Percentiles rank a stretch among this genome's conserved stretches.
Conservation (phyloP, 2,113 vertebrate genomes). For the Rhizomys pruinosus region DNA sequence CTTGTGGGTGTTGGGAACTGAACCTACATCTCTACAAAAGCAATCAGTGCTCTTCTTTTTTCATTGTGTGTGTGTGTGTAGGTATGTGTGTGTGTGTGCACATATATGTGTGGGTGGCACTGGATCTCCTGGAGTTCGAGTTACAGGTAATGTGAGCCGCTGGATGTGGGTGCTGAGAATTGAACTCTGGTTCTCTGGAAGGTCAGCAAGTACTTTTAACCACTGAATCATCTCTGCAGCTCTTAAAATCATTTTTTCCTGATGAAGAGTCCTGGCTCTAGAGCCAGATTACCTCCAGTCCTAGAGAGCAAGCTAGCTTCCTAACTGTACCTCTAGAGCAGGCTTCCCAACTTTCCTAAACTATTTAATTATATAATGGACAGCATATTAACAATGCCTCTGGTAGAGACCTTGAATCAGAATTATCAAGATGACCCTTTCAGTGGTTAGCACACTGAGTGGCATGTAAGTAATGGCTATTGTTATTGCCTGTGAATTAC, state of each 20-base stretch:
- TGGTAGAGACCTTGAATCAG: not conserved
- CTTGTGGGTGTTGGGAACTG: no score
- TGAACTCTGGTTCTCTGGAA: no score
- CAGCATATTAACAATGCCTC: not conserved
- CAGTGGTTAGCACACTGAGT: not conserved
- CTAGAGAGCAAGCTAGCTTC: not conserved
- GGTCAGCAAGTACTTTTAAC: no score
- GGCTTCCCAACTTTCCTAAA: not conserved
- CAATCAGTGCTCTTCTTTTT: no score
- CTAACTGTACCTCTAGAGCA: not conserved
- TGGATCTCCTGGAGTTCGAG: no score
- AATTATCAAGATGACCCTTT: not conserved
- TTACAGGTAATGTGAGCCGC: no score
- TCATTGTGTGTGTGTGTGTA: no score
- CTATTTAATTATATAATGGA: not conserved
- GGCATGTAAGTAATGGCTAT: not conserved
- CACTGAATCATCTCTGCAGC: not conserved
- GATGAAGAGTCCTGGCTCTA: not conserved
- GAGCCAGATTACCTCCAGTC: not conserved
- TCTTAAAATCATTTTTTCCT: constrained; percentile 28
- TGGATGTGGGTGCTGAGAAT: no score
- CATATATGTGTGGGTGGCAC: no score
- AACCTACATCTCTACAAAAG: no score
- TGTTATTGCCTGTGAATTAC: not conserved
- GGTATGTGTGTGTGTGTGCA: no score